Conservation (phyloP, 2,113 vertebrate species). For the Chaenocephalus aceratus region DNA sequence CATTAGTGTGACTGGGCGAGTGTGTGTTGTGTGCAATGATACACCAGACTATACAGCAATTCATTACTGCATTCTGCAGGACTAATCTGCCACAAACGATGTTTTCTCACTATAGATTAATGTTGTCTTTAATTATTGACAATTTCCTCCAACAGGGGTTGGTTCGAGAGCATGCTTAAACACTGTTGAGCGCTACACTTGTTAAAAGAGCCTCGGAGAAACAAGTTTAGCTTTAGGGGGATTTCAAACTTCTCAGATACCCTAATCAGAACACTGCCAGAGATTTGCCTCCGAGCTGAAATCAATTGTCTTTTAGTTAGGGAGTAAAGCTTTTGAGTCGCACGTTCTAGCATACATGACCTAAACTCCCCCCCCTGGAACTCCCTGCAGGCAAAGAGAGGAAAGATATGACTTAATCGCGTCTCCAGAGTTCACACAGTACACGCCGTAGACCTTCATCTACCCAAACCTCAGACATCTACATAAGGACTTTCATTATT, state of each 20-base stretch:
- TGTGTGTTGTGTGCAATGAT: constrained; percentile 44
- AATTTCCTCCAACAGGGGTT: constrained; percentile 10
- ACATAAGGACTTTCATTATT: background rate
- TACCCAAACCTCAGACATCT: background rate
- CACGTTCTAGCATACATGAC: constrained; percentile 51
- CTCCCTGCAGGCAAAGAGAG: constrained; percentile 25
- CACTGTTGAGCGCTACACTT: constrained; percentile 15
- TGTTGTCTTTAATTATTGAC: constrained; percentile 39
- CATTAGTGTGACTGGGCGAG: constrained; percentile 41
- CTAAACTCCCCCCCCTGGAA: constrained; percentile 40
- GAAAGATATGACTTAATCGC: background rate
- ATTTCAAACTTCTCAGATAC: constrained; percentile 62
- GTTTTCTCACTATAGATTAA: constrained; percentile 22
- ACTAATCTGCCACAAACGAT: constrained; percentile 29
- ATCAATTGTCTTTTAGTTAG: constrained; percentile 66
- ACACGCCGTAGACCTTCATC: constrained; percentile 4
- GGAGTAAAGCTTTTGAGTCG: constrained; percentile 61
- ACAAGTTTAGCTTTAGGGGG: constrained; percentile 44
- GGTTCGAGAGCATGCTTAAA: constrained; percentile 22
- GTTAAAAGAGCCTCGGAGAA: too few species aligned
- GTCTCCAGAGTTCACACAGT: background rate
- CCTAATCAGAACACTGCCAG: constrained; percentile 60
- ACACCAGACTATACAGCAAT: constrained; percentile 19
- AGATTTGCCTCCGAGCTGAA: constrained; percentile 71
- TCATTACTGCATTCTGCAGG: constrained; percentile 46